These are phyloP conservation scores for Drosophila ananassae DNA, from an alignment of 1,140 invertebrate genomes.

Conservation along the genomic window DNA sequence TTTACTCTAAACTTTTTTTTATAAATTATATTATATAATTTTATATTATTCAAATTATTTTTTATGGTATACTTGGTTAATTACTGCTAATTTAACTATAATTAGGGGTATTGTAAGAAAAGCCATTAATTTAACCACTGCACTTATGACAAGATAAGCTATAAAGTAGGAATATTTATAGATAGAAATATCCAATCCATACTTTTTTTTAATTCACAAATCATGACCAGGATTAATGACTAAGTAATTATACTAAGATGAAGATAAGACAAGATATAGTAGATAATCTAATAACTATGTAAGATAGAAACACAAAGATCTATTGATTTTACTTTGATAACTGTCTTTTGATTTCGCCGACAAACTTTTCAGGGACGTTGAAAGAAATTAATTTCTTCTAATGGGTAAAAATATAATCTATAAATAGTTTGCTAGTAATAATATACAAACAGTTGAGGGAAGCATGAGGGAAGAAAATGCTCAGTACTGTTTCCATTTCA, in stretches of 20 bases:
- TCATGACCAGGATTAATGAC: too few relatives aligned
- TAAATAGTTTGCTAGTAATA: slow-evolving; percentile 9
- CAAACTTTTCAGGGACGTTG: background rate
- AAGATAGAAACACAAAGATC: background rate
- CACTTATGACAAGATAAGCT: too few relatives aligned
- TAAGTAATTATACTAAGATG: too few relatives aligned
- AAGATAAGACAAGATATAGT: background rate
- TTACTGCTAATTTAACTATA: slow-evolving; percentile 17
- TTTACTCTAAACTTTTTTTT: background rate
- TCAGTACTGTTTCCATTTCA: slow-evolving; percentile 51
- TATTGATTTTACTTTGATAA: background rate
- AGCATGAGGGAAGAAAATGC: slow-evolving; percentile 5
- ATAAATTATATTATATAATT: background rate
- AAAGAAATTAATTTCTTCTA: background rate
- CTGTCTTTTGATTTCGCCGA: background rate
- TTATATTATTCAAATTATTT: background rate
- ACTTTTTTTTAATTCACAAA: background rate
- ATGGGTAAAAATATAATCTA: slow-evolving; percentile 8
- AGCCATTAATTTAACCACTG: too few relatives aligned
- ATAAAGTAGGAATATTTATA: too few relatives aligned
- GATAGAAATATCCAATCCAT: background rate
- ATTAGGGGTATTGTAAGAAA: slow-evolving; percentile 6
- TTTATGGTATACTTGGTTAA: background rate
- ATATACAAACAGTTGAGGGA: background rate
- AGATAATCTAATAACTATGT: too few relatives aligned